phyloP scores from a whole-genome alignment of 2,797 vertebrate species.

The Florisuga fusca region DNA sequence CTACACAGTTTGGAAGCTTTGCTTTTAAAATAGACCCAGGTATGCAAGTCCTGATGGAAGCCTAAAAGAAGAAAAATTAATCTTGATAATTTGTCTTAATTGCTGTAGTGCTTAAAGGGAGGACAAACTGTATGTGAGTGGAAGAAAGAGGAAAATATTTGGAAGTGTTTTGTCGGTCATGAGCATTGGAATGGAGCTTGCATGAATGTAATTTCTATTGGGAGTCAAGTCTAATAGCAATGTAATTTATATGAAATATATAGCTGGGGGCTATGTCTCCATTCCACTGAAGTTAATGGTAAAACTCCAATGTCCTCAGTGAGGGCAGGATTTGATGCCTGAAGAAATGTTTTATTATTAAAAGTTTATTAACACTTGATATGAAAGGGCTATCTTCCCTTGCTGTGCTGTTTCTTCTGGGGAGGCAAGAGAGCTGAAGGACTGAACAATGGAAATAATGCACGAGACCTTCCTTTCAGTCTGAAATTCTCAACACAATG shows the following conservation, averaged over 20 bases:
- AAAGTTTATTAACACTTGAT: constrained; percentile 31
- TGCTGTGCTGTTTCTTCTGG: not conserved
- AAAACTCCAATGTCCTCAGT: not conserved
- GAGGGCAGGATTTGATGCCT: not conserved
- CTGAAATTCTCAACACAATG: not conserved
- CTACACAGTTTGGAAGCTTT: not conserved
- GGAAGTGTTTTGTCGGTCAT: not conserved
- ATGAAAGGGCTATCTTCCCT: not conserved
- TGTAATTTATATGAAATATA: not conserved
- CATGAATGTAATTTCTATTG: constrained; percentile 5
- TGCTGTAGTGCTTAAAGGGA: not conserved
- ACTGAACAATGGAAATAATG: not conserved
- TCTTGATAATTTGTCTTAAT: not conserved
- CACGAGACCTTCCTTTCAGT: not conserved
- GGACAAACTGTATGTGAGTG: rapidly evolving
- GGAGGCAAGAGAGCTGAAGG: not conserved
- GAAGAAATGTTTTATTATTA: not conserved
- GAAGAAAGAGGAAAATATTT: not conserved
- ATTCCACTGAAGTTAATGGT: not conserved
- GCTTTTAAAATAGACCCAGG: not conserved
- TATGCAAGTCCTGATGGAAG: not conserved
- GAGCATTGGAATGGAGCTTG: not conserved
- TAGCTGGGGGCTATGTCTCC: not conserved
- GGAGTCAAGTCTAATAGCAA: constrained; percentile 28
- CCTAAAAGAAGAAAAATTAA: not conserved